Percentiles rank a stretch among this genome's conserved stretches.
phyloP scores from a whole-genome alignment of 2,888 invertebrate genomes.

The Agonopterix subpropinquella region DNA sequence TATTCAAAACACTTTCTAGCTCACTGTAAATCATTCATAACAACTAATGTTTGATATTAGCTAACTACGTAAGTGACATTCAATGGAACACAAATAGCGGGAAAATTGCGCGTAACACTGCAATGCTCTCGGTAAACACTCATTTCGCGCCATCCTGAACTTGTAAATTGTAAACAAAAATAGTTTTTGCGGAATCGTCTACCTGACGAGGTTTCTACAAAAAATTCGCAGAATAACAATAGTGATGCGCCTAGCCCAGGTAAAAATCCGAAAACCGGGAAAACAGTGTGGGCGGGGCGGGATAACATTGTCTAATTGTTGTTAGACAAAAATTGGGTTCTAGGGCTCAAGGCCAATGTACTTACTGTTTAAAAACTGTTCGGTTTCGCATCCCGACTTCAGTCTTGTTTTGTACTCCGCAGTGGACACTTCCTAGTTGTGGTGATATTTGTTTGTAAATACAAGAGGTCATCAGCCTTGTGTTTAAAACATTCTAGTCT shows the following conservation, averaged over 20 bases:
- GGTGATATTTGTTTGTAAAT: slow-evolving; percentile 54
- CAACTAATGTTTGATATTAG: background rate
- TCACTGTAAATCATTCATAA: background rate
- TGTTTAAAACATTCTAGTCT: slow-evolving; percentile 23
- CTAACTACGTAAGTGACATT: background rate
- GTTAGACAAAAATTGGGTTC: slow-evolving; percentile 44
- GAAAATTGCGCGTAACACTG: slow-evolving; percentile 38
- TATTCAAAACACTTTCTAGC: background rate
- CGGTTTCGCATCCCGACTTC: slow-evolving; percentile 61
- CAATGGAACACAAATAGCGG: slow-evolving; percentile 30
- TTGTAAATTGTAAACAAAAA: slow-evolving; percentile 68
- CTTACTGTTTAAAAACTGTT: slow-evolving; percentile 64
- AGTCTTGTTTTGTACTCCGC: slow-evolving; percentile 62
- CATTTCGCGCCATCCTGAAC: slow-evolving; percentile 61
- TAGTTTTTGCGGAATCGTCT: slow-evolving; percentile 44
- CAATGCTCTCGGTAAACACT: slow-evolving; percentile 60
- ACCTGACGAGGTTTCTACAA: slow-evolving; percentile 37
- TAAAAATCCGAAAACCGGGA: slow-evolving; percentile 7
- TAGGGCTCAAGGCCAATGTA: slow-evolving; percentile 59
- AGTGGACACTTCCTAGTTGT: slow-evolving; percentile 46
- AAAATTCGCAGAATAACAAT: slow-evolving; percentile 33
- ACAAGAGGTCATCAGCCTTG: slow-evolving; percentile 44
- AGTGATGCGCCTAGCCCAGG: slow-evolving; percentile 17
- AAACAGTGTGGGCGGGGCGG: slow-evolving; percentile 28
- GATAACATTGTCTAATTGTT: slow-evolving; percentile 44